Base-by-base conservation (phyloP, 2,797 vertebrate genomes). In the Molossus molossus region DNA sequence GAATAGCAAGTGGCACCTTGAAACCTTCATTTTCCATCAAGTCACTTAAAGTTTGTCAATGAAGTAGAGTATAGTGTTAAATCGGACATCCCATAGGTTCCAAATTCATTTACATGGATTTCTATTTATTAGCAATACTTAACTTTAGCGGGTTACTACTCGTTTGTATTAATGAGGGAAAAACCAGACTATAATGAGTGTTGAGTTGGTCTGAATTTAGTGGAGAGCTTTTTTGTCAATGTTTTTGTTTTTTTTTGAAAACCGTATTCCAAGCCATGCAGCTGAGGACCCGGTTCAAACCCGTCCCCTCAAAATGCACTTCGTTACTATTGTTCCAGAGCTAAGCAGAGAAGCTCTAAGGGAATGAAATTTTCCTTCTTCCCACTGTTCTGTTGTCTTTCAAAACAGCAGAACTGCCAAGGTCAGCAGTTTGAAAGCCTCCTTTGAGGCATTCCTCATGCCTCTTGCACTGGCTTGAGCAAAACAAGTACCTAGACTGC, bases 341-440 rank as follows among this genome's bases (percentile, higher is more conserved):
- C 53, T 58, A 33, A 96, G 58, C 58, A 65, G 62, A 94, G 92
- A 94, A 75, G 67, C 76, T 82, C 83, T 15, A 55, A 93, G 79
- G 94, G 87, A 91, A 87, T 72, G 94, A 94, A 96, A 91, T 79
- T 92, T 88, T 84, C 83, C 62, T 92, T 86, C 84, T 94, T 96
- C 87, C 95, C 87, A 55, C 86, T 96, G 87, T 72, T 93, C 79
- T 97, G 87, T 96, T 97, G 94, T 96, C 97, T 98, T 95, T 97
- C 95, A 96, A 97, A 98, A 97, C 89, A 98, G 89, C 86, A 67
- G 55, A 84, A 86, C 80, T 89, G 96, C 97, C 96, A 96, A 97
- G 80, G 92, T 58, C 84, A 85, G 96, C 93, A 94, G 81, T 72
- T 58, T 69, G 81, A 94, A 92, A 85, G 89, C 69, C 84, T 76